These are phyloP conservation scores for Trichogramma dendrolimi DNA, from an alignment of 2,888 invertebrate genomes.

Conservation along the genomic window DNA sequence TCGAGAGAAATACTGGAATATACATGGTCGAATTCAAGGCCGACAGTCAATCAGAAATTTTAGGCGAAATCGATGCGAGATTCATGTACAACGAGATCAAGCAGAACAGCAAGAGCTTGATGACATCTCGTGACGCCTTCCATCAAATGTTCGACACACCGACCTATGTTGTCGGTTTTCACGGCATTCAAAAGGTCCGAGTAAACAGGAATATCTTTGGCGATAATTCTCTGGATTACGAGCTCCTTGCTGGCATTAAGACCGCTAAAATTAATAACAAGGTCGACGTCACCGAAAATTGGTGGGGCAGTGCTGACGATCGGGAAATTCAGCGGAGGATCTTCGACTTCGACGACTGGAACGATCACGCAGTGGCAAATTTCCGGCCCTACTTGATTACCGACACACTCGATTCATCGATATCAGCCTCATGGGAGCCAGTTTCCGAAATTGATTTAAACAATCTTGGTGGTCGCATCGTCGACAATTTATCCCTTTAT, in stretches of 20 bases:
- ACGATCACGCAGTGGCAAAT: slow-evolving; percentile 89
- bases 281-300: slow-evolving; percentile 87
- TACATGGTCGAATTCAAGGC: slow-evolving; percentile 84
- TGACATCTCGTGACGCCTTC: slow-evolving; percentile 40
- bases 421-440: slow-evolving; percentile 64
- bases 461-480: slow-evolving; percentile 73
- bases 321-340: slow-evolving; percentile 74
- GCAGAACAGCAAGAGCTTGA: slow-evolving; percentile 59
- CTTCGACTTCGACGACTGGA: slow-evolving; percentile 99
- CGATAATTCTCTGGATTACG: slow-evolving; percentile 79
- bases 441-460: slow-evolving; percentile 60
- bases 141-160: slow-evolving; percentile 54
- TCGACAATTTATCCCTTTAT: slow-evolving; percentile 63
- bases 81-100: slow-evolving; percentile 76
- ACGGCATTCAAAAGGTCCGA: slow-evolving; percentile 90
- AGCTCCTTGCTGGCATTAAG: slow-evolving; percentile 84
- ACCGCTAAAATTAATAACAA: slow-evolving; percentile 84
- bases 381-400: slow-evolving; percentile 83
- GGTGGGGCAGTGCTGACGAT: slow-evolving; percentile 86
- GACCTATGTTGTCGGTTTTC: slow-evolving; percentile 84
- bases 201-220: slow-evolving; percentile 86
- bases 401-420: slow-evolving; percentile 71
- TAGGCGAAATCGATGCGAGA: slow-evolving; percentile 76
- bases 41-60: slow-evolving; percentile 89
- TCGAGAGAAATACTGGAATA: slow-evolving; percentile 74